phyloP scores from a whole-genome alignment of 1,140 invertebrate genomes.

The Calycopis cecrops region DNA sequence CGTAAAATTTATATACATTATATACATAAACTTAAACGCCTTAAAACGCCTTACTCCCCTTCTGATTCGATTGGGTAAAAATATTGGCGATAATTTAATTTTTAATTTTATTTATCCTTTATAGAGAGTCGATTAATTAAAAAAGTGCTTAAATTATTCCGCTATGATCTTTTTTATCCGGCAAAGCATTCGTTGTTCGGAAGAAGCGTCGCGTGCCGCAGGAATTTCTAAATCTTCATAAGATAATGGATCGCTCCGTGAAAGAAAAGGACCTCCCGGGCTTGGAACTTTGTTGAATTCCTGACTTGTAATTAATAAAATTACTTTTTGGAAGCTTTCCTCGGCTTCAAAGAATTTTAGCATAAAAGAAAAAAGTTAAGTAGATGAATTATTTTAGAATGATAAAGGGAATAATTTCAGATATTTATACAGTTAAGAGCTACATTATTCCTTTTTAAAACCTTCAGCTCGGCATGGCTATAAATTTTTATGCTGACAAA shows the following conservation, averaged over 20 bases:
- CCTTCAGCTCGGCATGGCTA: not conserved
- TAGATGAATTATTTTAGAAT: conserved; percentile 73
- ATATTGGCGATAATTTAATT: not conserved
- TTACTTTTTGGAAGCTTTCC: conserved; percentile 74
- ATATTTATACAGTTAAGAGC: conserved; percentile 60
- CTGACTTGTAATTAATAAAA: conserved; percentile 75
- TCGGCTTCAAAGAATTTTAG: conserved; percentile 73
- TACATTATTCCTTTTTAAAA: conserved; percentile 14
- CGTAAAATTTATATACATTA: too few relatives aligned
- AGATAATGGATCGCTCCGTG: conserved; percentile 69
- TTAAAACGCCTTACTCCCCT: too few relatives aligned
- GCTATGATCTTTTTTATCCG: conserved; percentile 30
- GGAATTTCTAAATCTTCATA: conserved; percentile 74
- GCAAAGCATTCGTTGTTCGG: conserved; percentile 35
- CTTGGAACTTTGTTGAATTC: conserved; percentile 72
- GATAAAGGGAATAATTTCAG: conserved; percentile 69
- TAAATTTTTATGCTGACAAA: not conserved
- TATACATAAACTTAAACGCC: too few relatives aligned
- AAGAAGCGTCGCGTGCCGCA: conserved; percentile 47
- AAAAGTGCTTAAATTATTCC: conserved; percentile 19
- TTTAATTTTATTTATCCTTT: not conserved
- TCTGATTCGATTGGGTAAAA: too few relatives aligned
- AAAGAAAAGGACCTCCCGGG: conserved; percentile 68
- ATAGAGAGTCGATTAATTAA: conserved; percentile 12
- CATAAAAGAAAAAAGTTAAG: conserved; percentile 74